phyloP scores from a whole-genome alignment of 23 tunicate species.

The Ascidia mentula region DNA sequence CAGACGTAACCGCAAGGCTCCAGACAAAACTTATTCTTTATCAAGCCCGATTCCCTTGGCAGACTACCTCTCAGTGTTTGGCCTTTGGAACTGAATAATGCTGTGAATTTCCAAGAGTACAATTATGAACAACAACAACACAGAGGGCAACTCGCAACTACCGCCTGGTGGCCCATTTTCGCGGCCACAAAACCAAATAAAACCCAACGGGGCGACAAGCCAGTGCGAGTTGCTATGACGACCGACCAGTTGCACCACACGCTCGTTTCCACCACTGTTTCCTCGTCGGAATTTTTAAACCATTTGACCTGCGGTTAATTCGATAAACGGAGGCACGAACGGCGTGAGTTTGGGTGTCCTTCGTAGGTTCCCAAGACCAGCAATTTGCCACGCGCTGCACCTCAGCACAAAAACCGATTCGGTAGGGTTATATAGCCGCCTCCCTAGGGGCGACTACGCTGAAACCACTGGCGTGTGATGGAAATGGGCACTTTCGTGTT shows the following conservation, averaged over 20 bases:
- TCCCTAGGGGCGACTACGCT: background rate
- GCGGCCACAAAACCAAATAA: background rate
- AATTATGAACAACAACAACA: too few species aligned
- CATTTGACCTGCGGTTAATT: background rate
- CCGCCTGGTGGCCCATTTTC: background rate
- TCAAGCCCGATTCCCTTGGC: too few species aligned
- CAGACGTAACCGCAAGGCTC: too few species aligned
- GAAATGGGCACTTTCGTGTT: conserved; percentile 2
- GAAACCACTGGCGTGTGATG: background rate
- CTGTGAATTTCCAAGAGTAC: too few species aligned
- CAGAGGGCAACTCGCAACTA: too few species aligned
- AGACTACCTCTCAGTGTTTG: too few species aligned
- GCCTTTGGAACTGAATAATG: too few species aligned
- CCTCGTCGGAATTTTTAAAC: background rate
- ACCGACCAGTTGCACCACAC: background rate
- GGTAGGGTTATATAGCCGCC: background rate
- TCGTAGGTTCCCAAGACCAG: background rate
- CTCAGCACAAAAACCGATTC: conserved; percentile 3
- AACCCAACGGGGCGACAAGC: background rate
- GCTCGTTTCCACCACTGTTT: background rate
- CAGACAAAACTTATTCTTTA: too few species aligned
- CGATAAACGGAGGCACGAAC: background rate
- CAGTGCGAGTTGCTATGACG: background rate
- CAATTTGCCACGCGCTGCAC: background rate
- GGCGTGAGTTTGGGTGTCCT: background rate